These are phyloP conservation scores for Lateolabrax maculatus DNA, from an alignment of 2,797 vertebrate species.

Conservation along the genomic window DNA sequence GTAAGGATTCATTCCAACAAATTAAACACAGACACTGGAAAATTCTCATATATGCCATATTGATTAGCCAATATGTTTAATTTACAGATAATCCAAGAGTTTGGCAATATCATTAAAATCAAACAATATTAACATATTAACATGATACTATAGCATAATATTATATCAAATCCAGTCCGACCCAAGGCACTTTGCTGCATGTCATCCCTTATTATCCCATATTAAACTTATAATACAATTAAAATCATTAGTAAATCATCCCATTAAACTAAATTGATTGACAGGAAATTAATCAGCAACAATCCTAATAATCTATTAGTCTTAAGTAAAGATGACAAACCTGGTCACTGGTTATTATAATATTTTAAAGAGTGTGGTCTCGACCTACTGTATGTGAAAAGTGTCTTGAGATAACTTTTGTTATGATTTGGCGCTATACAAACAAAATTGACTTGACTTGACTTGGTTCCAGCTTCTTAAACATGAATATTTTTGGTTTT, in stretches of 20 bases:
- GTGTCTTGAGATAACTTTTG: too few relatives aligned
- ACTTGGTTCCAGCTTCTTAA: not conserved
- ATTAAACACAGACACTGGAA: not conserved
- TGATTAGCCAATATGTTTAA: not conserved
- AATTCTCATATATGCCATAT: not conserved
- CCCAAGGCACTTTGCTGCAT: too few relatives aligned
- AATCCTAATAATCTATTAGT: not conserved
- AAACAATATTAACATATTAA: not conserved
- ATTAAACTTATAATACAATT: not conserved
- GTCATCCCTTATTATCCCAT: too few relatives aligned
- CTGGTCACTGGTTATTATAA: too few relatives aligned
- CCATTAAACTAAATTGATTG: not conserved
- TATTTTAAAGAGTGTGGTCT: too few relatives aligned
- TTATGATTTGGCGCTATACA: too few relatives aligned
- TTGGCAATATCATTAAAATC: not conserved
- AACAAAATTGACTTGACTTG: too few relatives aligned
- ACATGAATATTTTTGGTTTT: not conserved
- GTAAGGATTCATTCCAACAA: not conserved
- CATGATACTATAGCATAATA: too few relatives aligned
- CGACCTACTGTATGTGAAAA: too few relatives aligned
- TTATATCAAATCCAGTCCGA: too few relatives aligned
- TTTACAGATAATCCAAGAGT: not conserved
- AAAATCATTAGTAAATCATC: not conserved
- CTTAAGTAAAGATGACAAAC: not conserved
- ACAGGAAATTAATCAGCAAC: not conserved